Evolutionary conservation across 2,113 vertebrate species (phyloP).

Genomic region (Emydura subglobosa): DNA sequence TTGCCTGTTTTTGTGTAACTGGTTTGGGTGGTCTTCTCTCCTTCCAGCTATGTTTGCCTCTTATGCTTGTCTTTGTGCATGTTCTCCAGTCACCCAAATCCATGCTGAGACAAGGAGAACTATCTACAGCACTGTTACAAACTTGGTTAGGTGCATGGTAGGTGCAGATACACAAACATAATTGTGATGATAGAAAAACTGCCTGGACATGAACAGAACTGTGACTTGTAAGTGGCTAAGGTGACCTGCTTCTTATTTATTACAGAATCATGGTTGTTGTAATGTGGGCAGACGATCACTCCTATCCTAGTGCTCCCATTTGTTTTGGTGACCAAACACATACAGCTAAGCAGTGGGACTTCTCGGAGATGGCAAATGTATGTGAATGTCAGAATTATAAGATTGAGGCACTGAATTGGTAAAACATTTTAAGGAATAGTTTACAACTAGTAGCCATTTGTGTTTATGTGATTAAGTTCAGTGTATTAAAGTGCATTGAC

Average conservation of each 20-base stretch:
- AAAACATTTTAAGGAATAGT: background rate
- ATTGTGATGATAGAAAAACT: background rate
- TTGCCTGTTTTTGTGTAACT: background rate
- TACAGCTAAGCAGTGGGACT: background rate
- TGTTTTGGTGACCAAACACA: background rate
- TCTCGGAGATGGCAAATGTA: background rate
- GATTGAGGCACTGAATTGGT: background rate
- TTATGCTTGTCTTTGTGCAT: background rate
- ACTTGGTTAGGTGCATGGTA: background rate
- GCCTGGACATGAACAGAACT: background rate
- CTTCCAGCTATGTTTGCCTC: background rate
- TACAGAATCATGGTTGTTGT: background rate
- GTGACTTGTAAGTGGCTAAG: background rate
- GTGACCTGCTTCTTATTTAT: background rate
- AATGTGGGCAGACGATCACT: background rate
- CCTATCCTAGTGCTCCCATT: background rate
- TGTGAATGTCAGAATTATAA: background rate
- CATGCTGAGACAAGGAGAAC: background rate
- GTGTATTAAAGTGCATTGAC: fast-evolving
- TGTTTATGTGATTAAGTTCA: fast-evolving
- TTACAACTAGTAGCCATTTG: fast-evolving
- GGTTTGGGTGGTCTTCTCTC: background rate
- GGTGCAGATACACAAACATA: background rate
- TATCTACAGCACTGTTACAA: background rate
- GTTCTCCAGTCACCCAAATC: background rate